A percentile compares a stretch with the other conserved stretches of the same genome.
These are phyloP conservation scores for Eclectus roratus DNA, from an alignment of 2,113 vertebrate species.

Conservation along the genomic window DNA sequence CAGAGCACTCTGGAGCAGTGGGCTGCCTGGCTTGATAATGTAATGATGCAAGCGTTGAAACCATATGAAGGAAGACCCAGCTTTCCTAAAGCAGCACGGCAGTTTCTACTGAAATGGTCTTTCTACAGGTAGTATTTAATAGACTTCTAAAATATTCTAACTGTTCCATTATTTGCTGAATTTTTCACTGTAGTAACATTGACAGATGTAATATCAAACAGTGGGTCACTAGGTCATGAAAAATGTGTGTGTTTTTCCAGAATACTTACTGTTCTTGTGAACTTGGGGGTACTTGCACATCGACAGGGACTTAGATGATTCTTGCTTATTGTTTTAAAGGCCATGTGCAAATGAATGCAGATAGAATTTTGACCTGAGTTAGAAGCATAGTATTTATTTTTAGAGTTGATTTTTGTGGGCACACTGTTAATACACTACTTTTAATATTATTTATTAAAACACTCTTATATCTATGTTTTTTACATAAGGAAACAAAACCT, in stretches of 20 bases:
- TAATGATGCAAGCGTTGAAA: slow-evolving; percentile 83
- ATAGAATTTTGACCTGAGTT: neutral
- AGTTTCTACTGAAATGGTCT: slow-evolving; percentile 85
- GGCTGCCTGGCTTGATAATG: slow-evolving; percentile 84
- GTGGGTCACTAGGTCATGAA: neutral
- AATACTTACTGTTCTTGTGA: neutral
- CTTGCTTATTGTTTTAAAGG: neutral
- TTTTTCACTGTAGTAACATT: neutral
- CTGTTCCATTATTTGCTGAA: neutral
- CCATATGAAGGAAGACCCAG: slow-evolving; percentile 84
- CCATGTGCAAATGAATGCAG: neutral
- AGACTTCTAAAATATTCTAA: neutral
- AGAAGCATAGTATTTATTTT: neutral
- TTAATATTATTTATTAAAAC: neutral
- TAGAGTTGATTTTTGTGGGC: neutral
- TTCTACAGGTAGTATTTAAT: slow-evolving; percentile 79
- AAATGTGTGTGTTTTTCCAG: rapidly evolving
- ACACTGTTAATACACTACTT: neutral
- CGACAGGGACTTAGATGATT: neutral
- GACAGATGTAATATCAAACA: neutral
- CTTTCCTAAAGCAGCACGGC: slow-evolving; percentile 83
- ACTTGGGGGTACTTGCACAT: neutral
- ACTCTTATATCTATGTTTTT: neutral
- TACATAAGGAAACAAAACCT: neutral
- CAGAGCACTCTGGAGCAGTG: slow-evolving; percentile 87